Conservation (phyloP, 2,113 vertebrate species). For the Phodopus roborovskii region DNA sequence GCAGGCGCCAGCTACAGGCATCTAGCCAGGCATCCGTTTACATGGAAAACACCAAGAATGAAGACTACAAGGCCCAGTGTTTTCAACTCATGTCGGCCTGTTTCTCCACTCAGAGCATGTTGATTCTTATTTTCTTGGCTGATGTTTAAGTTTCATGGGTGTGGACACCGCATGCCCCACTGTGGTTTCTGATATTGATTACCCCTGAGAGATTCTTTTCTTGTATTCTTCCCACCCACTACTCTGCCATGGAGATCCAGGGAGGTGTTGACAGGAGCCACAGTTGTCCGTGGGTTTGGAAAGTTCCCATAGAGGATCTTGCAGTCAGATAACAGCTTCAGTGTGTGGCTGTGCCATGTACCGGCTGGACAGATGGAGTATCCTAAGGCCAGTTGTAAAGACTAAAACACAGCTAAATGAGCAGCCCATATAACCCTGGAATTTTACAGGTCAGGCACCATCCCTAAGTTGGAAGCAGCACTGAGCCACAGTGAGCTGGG, state of each 20-base stretch:
- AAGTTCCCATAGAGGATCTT: not conserved
- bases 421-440: not conserved
- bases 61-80: not conserved
- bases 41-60: slow-evolving; percentile 51
- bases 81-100: slow-evolving; percentile 22
- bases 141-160: slow-evolving; percentile 18
- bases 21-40: not conserved
- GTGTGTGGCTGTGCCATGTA: not conserved
- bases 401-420: not conserved
- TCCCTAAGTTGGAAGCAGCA: not conserved
- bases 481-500: not conserved
- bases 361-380: not conserved
- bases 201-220: slow-evolving; percentile 25
- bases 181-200: not conserved
- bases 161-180: slow-evolving; percentile 22
- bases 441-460: not conserved
- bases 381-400: not conserved
- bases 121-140: slow-evolving; percentile 60
- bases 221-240: not conserved
- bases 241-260: not conserved
- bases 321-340: not conserved
- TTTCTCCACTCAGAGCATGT: slow-evolving; percentile 34
- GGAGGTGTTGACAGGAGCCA: not conserved
- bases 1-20: not conserved
- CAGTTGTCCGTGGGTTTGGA: not conserved